Percentiles rank a stretch among this genome's conserved stretches.
Conservation (phyloP, 2,797 vertebrate genomes). For the Acanthurus leucopareius region DNA sequence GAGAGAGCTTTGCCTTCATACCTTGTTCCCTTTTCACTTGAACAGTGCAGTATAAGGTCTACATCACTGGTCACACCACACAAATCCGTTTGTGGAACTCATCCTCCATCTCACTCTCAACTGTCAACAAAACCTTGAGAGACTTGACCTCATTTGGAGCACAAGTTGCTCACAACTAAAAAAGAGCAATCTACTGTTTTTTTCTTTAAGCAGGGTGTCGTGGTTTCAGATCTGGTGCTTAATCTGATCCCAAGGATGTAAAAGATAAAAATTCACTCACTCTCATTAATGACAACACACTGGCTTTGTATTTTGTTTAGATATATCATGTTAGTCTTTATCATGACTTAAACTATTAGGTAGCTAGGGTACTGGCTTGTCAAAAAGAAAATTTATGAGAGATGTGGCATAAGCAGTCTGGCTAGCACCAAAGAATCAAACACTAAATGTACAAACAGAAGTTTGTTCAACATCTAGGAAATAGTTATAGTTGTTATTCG, state of each 20-base stretch:
- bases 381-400: background rate
- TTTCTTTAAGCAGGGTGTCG: background rate
- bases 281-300: background rate
- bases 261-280: background rate
- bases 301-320: background rate
- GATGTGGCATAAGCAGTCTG: background rate
- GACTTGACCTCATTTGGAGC: slow-evolving; percentile 18
- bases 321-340: background rate
- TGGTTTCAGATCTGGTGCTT: background rate
- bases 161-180: background rate
- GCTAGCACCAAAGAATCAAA: background rate
- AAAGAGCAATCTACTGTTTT: background rate
- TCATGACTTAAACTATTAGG: background rate
- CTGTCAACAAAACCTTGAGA: slow-evolving; percentile 18
- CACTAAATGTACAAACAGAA: background rate
- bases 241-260: background rate
- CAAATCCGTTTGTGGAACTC: background rate
- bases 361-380: background rate
- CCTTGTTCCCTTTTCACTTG: background rate
- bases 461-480: background rate
- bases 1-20: slow-evolving; percentile 4
- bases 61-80: background rate
- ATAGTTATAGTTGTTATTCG: background rate
- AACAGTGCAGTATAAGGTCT: background rate
- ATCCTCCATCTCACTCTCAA: slow-evolving; percentile 16